These are phyloP conservation scores for Nymphalis urticae DNA, from an alignment of 2,888 invertebrate species.

Conservation along the genomic window DNA sequence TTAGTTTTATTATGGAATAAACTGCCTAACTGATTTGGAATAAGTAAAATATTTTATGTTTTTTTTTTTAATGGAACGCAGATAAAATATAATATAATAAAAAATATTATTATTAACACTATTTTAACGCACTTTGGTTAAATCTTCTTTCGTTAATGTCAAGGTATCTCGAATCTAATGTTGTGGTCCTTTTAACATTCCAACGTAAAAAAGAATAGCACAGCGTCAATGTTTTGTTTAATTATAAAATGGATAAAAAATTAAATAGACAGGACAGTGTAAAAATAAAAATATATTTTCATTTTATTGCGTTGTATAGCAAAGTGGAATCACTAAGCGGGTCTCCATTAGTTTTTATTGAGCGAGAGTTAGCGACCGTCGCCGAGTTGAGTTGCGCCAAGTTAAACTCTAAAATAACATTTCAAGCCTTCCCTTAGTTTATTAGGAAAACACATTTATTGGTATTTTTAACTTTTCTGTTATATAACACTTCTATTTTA, in stretches of 20 bases:
- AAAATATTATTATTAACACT: too few relatives aligned
- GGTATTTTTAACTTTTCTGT: slow-evolving; percentile 14
- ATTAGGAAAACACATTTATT: slow-evolving; percentile 17
- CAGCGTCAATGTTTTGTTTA: background rate
- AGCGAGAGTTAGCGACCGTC: slow-evolving; percentile 49
- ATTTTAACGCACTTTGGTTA: too few relatives aligned
- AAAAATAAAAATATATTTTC: slow-evolving; percentile 22
- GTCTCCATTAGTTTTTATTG: slow-evolving; percentile 63
- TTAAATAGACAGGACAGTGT: background rate
- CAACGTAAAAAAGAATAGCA: background rate
- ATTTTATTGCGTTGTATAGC: slow-evolving; percentile 14
- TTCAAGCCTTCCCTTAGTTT: slow-evolving; percentile 43
- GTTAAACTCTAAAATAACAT: slow-evolving; percentile 50
- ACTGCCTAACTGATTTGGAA: background rate
- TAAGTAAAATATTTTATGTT: background rate
- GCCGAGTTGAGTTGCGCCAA: slow-evolving; percentile 46
- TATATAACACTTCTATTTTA: background rate
- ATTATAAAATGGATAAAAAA: background rate
- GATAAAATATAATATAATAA: too few relatives aligned
- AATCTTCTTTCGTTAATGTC: too few relatives aligned
- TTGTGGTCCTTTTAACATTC: too few relatives aligned
- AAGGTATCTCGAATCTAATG: too few relatives aligned
- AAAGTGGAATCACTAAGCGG: slow-evolving; percentile 49
- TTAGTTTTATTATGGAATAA: slow-evolving; percentile 16
- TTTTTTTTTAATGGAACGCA: background rate